Base-by-base conservation (phyloP, 2,797 vertebrate genomes). In the Rhyacichthys aspro region DNA sequence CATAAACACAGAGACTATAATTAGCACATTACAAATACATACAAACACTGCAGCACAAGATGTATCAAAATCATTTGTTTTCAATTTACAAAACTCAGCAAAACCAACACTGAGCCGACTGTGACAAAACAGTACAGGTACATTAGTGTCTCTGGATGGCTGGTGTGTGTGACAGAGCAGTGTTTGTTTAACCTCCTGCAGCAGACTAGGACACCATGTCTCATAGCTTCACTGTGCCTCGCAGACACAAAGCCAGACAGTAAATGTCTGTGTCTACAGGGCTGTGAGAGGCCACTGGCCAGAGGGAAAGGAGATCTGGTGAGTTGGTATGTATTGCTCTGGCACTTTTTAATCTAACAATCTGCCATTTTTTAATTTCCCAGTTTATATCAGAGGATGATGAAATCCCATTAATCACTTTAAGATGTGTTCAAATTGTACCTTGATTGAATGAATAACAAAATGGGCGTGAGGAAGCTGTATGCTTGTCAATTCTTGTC, bases 171-270 rank as follows among this genome's bases (percentile, higher is more conserved):
- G 23, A 62, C 56, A 48, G 47, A n/a, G n/a, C n/a, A n/a, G n/a
- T n/a, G n/a, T n/a, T n/a, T n/a, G n/a, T n/a, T n/a, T n/a, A n/a
- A n/a, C n/a, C n/a, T n/a, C n/a, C n/a, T n/a, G n/a, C n/a, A n/a
- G n/a, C n/a, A n/a, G n/a, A n/a, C n/a, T n/a, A n/a, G n/a, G n/a
- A n/a, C n/a, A n/a, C 59, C 41, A 46, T 65, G 50, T 78, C 67
- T 9, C 64, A 57, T 53, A 62, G 59, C 34, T 23, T 66, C 63
- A 50, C 59, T 59, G 48, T 49, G 54, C 55, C 71, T 59, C 50
- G 71, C 70, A 69, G 83, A 84, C 80, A 79, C 70, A 78, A 70
- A 76, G 63, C 66, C 76, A 61, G 65, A 72, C 71, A 76, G 67
- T 67, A 79, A 82, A 86, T 58, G 65, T 70, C 60, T 64, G 53